phyloP scores from a whole-genome alignment of 2,888 invertebrate genomes.

The Bibio marci region DNA sequence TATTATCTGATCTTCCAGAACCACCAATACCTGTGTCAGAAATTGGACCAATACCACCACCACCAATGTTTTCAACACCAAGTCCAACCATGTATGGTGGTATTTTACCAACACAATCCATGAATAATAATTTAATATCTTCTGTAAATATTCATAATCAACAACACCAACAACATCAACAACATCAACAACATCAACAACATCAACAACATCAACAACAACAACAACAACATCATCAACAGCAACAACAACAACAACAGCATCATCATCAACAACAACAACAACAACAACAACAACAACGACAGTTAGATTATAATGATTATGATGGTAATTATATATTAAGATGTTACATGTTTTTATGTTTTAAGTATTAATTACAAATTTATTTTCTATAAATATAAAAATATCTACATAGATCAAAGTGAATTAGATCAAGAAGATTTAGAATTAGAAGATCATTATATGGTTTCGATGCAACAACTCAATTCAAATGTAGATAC shows the following conservation, averaged over 20 bases:
- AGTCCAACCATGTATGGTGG: slow-evolving; percentile 48
- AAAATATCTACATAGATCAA: too few species aligned
- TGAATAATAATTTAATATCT: too few species aligned
- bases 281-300: slow-evolving; percentile 10
- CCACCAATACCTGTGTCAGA: slow-evolving; percentile 84
- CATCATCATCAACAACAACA: slow-evolving; percentile 10
- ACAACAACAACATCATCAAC: slow-evolving; percentile 9
- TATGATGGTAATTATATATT: slow-evolving; percentile 41
- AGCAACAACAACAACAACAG: slow-evolving; percentile 7
- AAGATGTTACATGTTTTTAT: not conserved
- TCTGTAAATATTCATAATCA: too few species aligned
- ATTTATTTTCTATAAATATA: too few species aligned
- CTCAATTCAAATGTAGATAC: slow-evolving; percentile 59
- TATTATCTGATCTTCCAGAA: slow-evolving; percentile 76
- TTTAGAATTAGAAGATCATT: slow-evolving; percentile 46
- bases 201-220: slow-evolving; percentile 5
- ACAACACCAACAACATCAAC: slow-evolving; percentile 13
- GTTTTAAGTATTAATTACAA: not conserved
- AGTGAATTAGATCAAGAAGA: slow-evolving; percentile 43
- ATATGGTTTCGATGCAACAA: slow-evolving; percentile 37
- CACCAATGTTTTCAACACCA: slow-evolving; percentile 89
- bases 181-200: not conserved
- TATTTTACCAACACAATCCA: slow-evolving; percentile 14
- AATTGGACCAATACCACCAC: slow-evolving; percentile 85
- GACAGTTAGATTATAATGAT: slow-evolving; percentile 27